Base-by-base conservation (phyloP, 2,888 invertebrate species). In the Automeris io region DNA sequence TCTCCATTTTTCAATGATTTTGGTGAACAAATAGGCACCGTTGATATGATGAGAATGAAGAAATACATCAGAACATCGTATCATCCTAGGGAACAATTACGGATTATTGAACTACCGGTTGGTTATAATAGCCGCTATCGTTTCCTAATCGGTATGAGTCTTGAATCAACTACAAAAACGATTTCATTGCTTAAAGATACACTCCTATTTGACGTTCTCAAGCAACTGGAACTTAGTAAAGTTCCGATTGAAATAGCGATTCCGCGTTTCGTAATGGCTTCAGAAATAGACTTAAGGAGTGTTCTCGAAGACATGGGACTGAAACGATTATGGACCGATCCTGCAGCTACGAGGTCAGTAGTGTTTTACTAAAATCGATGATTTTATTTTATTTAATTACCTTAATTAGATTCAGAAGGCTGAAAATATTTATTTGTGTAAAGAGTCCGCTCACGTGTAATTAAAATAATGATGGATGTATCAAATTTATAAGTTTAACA, bases 221-320 rank as follows among this genome's bases (percentile, higher is more conserved):
- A 18, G 1, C 8, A 13, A 3, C 12, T 40, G 1, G 22, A 18
- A 0, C 22, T 37, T 5, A 52, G 43, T 26, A 13, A 18, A 3
- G 32, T 47, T 2, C 40, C 47, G 1, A 2, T 52, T 5, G 42
- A 47, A 0, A 42, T 52, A 0, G 49, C 42, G 7, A 39, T 49
- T 8, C 49, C 52, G 5, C 33, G 16, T 7, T 39, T 39, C 5
- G 41, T 36, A 1, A 37, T 47, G 35, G 42, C 36, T 0, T 34
- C 40, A 8, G 42, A 41, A 8, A 19, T 38, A 2, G 26, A 51
- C 12, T 9, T 37, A 2, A 41, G 34, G 6, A 22, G 18, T 2
- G 32, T 61, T 7, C 22, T 61, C 12, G 49, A 53, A 42, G 49
- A 47, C 18, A 7, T 54, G 5, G 53, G 49, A 11, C 13, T 55